These are phyloP conservation scores for Ariopsis seemanni DNA, from an alignment of 2,113 vertebrate genomes.

Conservation along the genomic window DNA sequence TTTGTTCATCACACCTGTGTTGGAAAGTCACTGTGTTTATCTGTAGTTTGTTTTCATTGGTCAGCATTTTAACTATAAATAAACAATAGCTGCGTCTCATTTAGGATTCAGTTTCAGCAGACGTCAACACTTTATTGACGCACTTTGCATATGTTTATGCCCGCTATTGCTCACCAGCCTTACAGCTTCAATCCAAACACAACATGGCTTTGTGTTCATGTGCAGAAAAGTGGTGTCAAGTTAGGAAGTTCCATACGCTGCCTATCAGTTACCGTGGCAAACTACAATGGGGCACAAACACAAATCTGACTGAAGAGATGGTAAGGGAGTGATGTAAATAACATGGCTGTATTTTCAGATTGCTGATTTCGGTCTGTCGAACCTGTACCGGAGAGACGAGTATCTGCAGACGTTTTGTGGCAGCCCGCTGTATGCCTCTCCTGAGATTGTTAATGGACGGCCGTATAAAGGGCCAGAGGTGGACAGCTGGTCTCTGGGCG, in stretches of 20 bases:
- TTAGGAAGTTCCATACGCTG: not conserved
- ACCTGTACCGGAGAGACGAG: constrained; percentile 85
- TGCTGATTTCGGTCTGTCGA: constrained; percentile 95
- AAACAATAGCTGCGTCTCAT: not conserved
- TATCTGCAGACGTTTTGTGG: constrained; percentile 93
- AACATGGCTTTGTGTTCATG: not conserved
- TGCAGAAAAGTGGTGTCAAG: not conserved
- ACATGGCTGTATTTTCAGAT: constrained; percentile 72
- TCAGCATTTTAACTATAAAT: not conserved
- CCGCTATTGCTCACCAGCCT: not conserved
- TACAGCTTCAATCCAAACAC: not conserved
- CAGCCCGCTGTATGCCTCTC: constrained; percentile 93
- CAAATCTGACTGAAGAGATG: not conserved
- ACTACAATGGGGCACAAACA: not conserved
- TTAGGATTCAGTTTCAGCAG: not conserved
- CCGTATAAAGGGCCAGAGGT: constrained; percentile 91
- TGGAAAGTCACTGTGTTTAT: not conserved
- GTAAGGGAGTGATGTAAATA: not conserved
- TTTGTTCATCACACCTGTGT: not conserved
- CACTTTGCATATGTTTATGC: not conserved
- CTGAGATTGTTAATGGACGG: constrained; percentile 92
- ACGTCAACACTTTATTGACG: not conserved
- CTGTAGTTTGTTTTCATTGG: not conserved
- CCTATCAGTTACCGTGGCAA: not conserved
- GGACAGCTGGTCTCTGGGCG: constrained; percentile 96